Evolutionary conservation across 2,113 vertebrate species (phyloP).

Genomic region (Rhodinocichla rosea): DNA sequence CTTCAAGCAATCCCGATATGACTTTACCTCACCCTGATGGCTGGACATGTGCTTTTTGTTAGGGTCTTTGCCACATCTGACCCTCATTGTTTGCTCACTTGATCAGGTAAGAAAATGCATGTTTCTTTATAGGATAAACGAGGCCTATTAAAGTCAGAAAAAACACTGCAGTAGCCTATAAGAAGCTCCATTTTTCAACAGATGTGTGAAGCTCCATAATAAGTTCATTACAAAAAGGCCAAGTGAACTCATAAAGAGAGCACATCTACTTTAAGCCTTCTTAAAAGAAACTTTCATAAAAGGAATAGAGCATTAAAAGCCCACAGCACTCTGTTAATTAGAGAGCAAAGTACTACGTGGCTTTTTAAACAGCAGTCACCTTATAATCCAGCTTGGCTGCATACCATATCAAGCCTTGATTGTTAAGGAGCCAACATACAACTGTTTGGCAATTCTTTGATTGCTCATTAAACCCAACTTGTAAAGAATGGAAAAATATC

Average conservation of each 20-base stretch:
- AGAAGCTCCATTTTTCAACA: slow-evolving; percentile 69
- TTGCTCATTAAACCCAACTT: background rate
- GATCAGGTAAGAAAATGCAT: slow-evolving; percentile 81
- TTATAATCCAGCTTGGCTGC: slow-evolving; percentile 20
- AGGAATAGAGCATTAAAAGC: slow-evolving; percentile 51
- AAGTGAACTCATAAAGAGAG: slow-evolving; percentile 67
- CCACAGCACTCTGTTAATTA: slow-evolving; percentile 46
- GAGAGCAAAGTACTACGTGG: slow-evolving; percentile 48
- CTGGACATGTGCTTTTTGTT: slow-evolving; percentile 92
- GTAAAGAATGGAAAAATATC: background rate
- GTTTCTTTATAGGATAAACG: slow-evolving; percentile 77
- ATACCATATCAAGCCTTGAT: background rate
- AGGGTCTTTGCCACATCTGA: slow-evolving; percentile 79
- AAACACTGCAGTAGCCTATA: slow-evolving; percentile 71
- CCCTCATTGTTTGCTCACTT: slow-evolving; percentile 79
- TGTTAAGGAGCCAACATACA: background rate
- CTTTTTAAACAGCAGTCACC: slow-evolving; percentile 53
- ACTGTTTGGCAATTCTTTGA: background rate
- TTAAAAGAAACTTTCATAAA: slow-evolving; percentile 66
- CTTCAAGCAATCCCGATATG: slow-evolving; percentile 84
- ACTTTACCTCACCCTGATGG: slow-evolving; percentile 75
- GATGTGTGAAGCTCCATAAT: slow-evolving; percentile 74
- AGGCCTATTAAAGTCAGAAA: slow-evolving; percentile 75
- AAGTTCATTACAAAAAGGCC: slow-evolving; percentile 73
- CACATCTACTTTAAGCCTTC: slow-evolving; percentile 55